These are phyloP conservation scores for Mormyrus lacerda DNA, from an alignment of 2,113 vertebrate genomes.

Conservation along the genomic window DNA sequence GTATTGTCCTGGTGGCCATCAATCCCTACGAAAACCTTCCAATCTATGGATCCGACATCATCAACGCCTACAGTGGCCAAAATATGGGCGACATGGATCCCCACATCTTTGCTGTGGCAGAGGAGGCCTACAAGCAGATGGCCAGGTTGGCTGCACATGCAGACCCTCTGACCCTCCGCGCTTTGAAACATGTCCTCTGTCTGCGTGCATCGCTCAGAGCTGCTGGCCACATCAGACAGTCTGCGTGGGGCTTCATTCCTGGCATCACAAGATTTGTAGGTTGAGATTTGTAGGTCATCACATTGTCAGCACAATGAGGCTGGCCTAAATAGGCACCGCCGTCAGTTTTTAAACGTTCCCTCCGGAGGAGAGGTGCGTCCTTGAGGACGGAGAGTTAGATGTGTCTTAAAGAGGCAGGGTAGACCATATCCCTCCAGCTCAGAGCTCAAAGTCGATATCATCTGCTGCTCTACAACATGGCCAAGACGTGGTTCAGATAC, in stretches of 20 bases:
- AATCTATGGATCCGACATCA: conserved; percentile 95
- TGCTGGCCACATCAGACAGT: not conserved
- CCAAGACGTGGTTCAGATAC: not conserved
- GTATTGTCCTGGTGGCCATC: conserved; percentile 96
- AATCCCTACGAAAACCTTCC: conserved; percentile 94
- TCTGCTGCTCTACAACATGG: not conserved
- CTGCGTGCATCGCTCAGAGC: not conserved
- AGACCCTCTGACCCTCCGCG: not conserved
- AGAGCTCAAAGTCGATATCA: not conserved
- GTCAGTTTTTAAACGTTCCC: conserved; percentile 6
- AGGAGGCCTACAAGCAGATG: conserved; percentile 98
- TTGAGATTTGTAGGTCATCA: conserved; percentile 55
- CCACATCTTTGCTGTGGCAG: conserved; percentile 96
- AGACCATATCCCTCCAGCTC: not conserved
- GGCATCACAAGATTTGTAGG: conserved; percentile 39
- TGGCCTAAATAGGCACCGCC: conserved; percentile 43
- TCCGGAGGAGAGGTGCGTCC: not conserved
- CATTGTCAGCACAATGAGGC: conserved; percentile 28
- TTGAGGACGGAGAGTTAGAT: not conserved
- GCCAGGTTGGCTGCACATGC: conserved; percentile 74
- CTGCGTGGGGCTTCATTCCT: conserved; percentile 27
- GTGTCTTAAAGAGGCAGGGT: not conserved
- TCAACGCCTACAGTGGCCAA: conserved; percentile 96
- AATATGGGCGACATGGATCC: conserved; percentile 99
- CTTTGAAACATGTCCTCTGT: not conserved